phyloP scores from a whole-genome alignment of 1,140 invertebrate species.

The Drosophila cardini region DNA sequence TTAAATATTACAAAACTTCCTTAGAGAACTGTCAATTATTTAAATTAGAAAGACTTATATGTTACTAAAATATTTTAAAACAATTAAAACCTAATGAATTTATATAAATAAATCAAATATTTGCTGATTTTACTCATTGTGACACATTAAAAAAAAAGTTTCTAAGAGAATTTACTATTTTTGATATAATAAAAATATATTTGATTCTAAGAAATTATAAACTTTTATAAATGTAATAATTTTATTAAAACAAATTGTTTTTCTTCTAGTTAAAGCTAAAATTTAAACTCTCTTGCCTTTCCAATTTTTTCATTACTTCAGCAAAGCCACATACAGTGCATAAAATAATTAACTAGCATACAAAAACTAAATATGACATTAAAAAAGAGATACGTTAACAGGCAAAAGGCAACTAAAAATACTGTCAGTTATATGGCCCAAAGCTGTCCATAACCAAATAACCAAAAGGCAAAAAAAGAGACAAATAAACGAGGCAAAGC shows the following conservation, averaged over 20 bases:
- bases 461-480: slow-evolving; percentile 18
- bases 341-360: slow-evolving; percentile 73
- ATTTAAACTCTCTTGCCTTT: not conserved
- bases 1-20: too few species aligned
- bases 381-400: slow-evolving; percentile 32
- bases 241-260: too few species aligned
- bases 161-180: too few species aligned
- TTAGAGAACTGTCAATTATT: too few species aligned
- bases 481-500: slow-evolving; percentile 6
- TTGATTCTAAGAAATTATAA: too few species aligned
- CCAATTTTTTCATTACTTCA: not conserved
- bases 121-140: too few species aligned
- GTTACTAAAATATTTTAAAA: not conserved
- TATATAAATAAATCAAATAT: too few species aligned
- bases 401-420: slow-evolving; percentile 23
- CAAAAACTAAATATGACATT: slow-evolving; percentile 61
- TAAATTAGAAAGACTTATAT: not conserved
- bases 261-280: not conserved
- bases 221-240: too few species aligned
- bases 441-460: slow-evolving; percentile 42
- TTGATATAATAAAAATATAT: too few species aligned
- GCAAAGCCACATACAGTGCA: slow-evolving; percentile 50
- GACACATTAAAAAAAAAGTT: not conserved
- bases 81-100: too few species aligned
- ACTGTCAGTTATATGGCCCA: slow-evolving; percentile 25